Evolutionary conservation across 2,888 invertebrate species (phyloP), one percentile per base, ranked within the genome.

Genomic region (Slavum lentiscoides): DNA sequence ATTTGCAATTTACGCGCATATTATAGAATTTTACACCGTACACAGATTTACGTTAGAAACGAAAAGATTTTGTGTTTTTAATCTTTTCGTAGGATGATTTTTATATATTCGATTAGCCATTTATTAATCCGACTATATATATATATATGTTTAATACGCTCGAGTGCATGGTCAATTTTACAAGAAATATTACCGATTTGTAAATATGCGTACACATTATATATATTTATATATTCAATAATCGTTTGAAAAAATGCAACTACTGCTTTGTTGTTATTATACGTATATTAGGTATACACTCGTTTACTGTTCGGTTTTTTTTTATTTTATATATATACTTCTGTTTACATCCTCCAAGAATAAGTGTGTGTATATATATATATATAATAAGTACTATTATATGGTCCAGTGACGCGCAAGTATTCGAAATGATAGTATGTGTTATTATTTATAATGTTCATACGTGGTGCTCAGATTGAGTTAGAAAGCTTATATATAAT

Each of bases 371-470:
- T 30, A 4, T 30, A 4, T 30, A 30, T 30, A 30, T 30, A 37
- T 37, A 49, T 49, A 43, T 62, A 62, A 21, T 17, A 21, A 53
- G 2, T 72, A 72, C 70, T 55, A 72, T 80, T 80, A 64, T 64
- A 80, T 66, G 80, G 72, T 80, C 80, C 62, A 80, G 64, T 80
- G 80, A 72, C 37, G 69, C 64, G 64, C 62, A 70, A 80, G 70
- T 72, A 72, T 80, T 72, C 30, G 66, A 55, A 70, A 80, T 66
- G 23, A 62, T 69, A 61, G 15, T 69, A 58, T n/a, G n/a, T n/a
- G n/a, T 37, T 70, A 23, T 70, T 62, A 72, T 72, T 49, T 66
- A 72, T 64, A 72, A 55, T 49, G 37, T 62, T 23, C 61, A 30
- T 74, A 23, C 53, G 19, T 30, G 80, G 58, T 55, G 70, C 30